Conservation (phyloP, 2,113 vertebrate species). For the Emydocephalus ijimae region DNA sequence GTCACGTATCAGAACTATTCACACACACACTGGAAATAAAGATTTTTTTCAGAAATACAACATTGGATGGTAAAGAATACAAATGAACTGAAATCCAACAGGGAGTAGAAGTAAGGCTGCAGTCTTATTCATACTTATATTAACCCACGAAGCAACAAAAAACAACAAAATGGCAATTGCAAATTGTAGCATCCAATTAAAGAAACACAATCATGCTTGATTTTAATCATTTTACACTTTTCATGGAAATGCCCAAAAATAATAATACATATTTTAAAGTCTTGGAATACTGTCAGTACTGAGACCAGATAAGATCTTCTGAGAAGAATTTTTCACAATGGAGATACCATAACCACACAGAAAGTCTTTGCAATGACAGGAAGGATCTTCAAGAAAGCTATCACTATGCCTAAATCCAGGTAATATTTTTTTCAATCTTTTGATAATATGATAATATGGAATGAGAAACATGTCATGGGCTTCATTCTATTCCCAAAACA, state of each 20-base stretch:
- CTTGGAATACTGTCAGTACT: neutral
- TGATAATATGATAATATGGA: neutral
- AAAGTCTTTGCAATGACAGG: neutral
- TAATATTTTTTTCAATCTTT: neutral
- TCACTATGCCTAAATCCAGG: neutral
- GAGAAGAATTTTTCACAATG: neutral
- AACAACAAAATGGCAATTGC: neutral
- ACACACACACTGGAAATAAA: neutral
- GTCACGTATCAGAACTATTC: neutral
- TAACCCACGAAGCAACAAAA: neutral
- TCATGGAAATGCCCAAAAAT: neutral
- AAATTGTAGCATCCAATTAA: neutral
- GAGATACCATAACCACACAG: neutral
- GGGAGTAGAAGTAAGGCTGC: neutral
- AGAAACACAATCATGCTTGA: neutral
- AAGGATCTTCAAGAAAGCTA: neutral
- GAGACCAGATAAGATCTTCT: neutral
- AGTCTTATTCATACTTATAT: neutral
- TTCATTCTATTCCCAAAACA: neutral
- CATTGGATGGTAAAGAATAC: neutral
- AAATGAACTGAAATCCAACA: neutral
- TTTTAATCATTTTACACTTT: neutral
- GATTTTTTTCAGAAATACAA: neutral
- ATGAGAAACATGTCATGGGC: neutral
- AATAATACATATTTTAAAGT: neutral